phyloP scores from a whole-genome alignment of 1,140 invertebrate species.

The Hycleus phaleratus region DNA sequence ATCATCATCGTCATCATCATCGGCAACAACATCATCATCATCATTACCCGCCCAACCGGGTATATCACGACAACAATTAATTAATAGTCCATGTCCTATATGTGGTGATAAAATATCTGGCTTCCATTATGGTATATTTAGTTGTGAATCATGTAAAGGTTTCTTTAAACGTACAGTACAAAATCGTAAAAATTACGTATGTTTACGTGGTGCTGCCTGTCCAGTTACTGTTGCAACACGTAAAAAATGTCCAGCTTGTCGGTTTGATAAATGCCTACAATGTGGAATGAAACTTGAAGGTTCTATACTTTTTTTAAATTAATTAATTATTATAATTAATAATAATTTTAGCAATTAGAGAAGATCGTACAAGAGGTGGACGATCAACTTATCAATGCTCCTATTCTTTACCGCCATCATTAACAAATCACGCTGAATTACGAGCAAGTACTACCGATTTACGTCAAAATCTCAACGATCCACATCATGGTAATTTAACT shows the following conservation, averaged over 20 bases:
- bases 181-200: conserved; percentile 95
- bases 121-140: conserved; percentile 94
- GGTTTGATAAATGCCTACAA: conserved; percentile 93
- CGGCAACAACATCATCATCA: too few relatives aligned
- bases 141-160: conserved; percentile 95
- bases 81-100: conserved; percentile 82
- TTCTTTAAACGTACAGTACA: conserved; percentile 98
- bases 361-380: conserved; percentile 89
- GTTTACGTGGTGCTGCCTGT: conserved; percentile 82
- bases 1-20: conserved; percentile 14
- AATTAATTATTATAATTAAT: not conserved
- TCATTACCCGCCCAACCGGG: conserved; percentile 58
- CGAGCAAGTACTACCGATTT: conserved; percentile 39
- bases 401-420: conserved; percentile 71
- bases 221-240: conserved; percentile 85
- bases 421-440: conserved; percentile 46
- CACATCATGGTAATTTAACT: conserved; percentile 28
- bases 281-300: conserved; percentile 96
- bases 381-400: conserved; percentile 93
- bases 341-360: conserved; percentile 68
- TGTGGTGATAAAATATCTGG: conserved; percentile 93
- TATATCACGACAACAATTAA: conserved; percentile 67
- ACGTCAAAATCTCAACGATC: conserved; percentile 27
- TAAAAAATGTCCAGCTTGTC: conserved; percentile 94
- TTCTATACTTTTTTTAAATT: conserved; percentile 36